Percentiles rank a stretch among this genome's conserved stretches.
Evolutionary conservation across 2,888 invertebrate species (phyloP).

Genomic region (Entomobrya proxima): DNA sequence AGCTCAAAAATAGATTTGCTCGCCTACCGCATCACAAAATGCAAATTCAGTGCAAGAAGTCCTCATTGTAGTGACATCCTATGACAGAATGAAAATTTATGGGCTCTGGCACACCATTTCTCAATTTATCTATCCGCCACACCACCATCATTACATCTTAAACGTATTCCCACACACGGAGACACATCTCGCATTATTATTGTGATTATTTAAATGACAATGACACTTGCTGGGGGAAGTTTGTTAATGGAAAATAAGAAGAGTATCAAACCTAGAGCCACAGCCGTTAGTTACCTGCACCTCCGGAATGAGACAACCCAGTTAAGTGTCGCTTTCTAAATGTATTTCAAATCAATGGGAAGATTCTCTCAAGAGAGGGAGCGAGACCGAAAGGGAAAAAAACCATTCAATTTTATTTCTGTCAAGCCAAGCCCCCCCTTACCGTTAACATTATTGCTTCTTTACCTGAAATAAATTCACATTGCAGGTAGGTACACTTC

Average conservation of each 20-base stretch:
- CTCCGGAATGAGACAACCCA: conserved; percentile 24
- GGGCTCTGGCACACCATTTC: background rate
- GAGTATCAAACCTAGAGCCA: background rate
- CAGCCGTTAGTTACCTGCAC: background rate
- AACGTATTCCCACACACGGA: conserved; percentile 61
- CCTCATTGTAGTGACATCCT: conserved; percentile 47
- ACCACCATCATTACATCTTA: conserved; percentile 2
- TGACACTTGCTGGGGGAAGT: conserved; percentile 48
- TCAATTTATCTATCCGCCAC: conserved; percentile 3
- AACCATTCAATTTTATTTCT: conserved; percentile 64
- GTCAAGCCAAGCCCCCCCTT: conserved; percentile 68
- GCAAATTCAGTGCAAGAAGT: conserved; percentile 8
- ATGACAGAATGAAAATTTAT: conserved; percentile 53
- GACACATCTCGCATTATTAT: background rate
- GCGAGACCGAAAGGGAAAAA: conserved; percentile 19
- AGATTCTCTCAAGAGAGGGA: background rate
- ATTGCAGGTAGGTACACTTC: background rate
- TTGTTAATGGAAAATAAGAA: conserved; percentile 18
- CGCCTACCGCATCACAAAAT: background rate
- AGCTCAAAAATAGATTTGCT: conserved; percentile 18
- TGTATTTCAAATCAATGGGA: conserved; percentile 16
- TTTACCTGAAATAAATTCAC: conserved; percentile 38
- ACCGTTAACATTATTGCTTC: conserved; percentile 64
- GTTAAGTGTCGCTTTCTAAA: conserved; percentile 57
- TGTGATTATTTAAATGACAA: conserved; percentile 34